Evolutionary conservation across 2,888 invertebrate species (phyloP), one percentile per base, ranked within the genome.

Genomic region (Ornithoptera priamus): DNA sequence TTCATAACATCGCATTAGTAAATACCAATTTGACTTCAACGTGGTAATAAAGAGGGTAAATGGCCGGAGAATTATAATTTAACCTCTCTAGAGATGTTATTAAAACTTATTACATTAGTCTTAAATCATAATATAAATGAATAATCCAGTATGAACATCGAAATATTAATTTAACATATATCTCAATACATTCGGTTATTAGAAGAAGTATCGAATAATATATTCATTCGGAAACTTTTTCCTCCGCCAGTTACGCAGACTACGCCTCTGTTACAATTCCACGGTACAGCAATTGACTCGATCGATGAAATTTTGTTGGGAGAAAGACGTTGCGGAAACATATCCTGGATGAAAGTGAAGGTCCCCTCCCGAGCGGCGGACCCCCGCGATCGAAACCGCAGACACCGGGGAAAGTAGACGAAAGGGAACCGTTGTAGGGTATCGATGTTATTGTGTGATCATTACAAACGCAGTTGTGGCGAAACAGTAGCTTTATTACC

Each of bases 271-370:
- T 22, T 58, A 58, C 57, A 24, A 58, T 15, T 58, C 22, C 57
- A n/a, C 62, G 46, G 24, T 46, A 46, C 36, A n/a, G 57, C 46
- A 61, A 65, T 46, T 65, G 65, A 42, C 30, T 46, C 61, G 65
- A 69, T 69, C 69, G 65, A 24, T 65, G 30, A 24, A 39, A 62
- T 30, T 42, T 60, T 62, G 62, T 69, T 57, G 46, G 60, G 20
- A 56, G 69, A 65, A 69, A 65, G 61, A 69, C 65, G 65, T 69
- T 65, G 42, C 57, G 61, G 24, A 24, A 61, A 36, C 30, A 57
- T 65, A 59, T 70, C 68, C 69, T 63, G 58, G 63, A 67, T 71
- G 89, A 90, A 88, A 90, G 89, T 85, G 86, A 89, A 88, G 80
- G 85, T 86, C 72, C 73, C 75, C 71, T 72, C 74, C 71, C 65